A percentile compares a stretch with the other conserved stretches of the same genome.
Evolutionary conservation across 2,113 vertebrate genomes (phyloP).

Genomic region (Boulengeromyrus knoepffleri): DNA sequence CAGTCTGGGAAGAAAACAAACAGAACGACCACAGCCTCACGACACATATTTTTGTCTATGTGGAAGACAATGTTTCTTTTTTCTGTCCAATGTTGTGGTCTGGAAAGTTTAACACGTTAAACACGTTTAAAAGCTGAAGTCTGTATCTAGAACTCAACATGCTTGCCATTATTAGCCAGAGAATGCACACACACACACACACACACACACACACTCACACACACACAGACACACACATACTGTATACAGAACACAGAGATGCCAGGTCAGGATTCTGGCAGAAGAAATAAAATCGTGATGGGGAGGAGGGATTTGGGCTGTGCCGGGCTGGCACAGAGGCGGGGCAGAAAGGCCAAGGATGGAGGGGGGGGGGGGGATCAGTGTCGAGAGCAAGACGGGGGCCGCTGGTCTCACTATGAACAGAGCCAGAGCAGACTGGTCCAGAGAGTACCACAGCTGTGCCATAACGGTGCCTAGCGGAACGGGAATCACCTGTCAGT

Average conservation of each 20-base stretch:
- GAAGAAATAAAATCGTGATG: conserved; percentile 14
- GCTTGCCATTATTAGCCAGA: conserved; percentile 35
- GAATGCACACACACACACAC: conserved; percentile 15
- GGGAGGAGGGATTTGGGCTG: conserved; percentile 16
- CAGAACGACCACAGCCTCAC: conserved; percentile 47
- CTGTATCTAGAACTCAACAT: conserved; percentile 39
- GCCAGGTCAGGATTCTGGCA: conserved; percentile 32
- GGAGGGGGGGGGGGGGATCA: not conserved
- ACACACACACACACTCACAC: conserved; percentile 19
- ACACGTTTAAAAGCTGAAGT: conserved; percentile 34
- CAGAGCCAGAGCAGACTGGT: not conserved
- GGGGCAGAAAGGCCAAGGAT: not conserved
- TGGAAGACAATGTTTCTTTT: conserved; percentile 44
- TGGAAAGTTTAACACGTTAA: conserved; percentile 32
- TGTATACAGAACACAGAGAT: conserved; percentile 17
- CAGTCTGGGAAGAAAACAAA: conserved; percentile 37
- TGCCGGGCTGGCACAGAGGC: conserved; percentile 3
- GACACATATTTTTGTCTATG: conserved; percentile 46
- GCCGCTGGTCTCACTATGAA: not conserved
- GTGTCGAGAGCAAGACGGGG: conserved; percentile 6
- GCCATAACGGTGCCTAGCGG: not conserved
- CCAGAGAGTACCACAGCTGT: not conserved
- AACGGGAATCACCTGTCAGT: not conserved
- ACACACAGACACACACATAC: conserved; percentile 18
- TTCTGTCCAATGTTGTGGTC: conserved; percentile 32